Percentiles rank a stretch among this genome's conserved stretches.
Conservation (phyloP, 2,797 vertebrate species). For the Enteromius paludinosus region DNA sequence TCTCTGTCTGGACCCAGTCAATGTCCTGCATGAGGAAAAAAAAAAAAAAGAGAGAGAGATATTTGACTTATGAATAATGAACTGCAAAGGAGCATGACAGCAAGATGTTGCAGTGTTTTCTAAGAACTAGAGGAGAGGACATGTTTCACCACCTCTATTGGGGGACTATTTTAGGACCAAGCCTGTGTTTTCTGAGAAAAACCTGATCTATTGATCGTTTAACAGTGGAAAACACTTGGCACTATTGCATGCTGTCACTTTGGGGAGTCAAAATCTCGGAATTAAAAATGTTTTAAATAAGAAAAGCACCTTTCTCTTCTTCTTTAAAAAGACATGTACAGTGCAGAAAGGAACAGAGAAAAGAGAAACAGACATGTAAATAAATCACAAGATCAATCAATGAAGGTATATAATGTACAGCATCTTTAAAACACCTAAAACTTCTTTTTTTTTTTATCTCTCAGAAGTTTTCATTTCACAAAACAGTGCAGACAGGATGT, state of each 20-base stretch:
- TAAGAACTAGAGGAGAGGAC: conserved; percentile 40
- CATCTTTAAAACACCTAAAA: background rate
- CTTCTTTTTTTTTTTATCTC: background rate
- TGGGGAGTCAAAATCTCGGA: conserved; percentile 33
- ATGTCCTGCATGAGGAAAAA: conserved; percentile 91
- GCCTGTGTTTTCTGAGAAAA: conserved; percentile 46
- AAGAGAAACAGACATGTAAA: conserved; percentile 45
- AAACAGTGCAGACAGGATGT: conserved; percentile 15
- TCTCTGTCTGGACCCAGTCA: conserved; percentile 99
- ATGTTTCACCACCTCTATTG: conserved; percentile 32
- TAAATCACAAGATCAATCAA: conserved; percentile 19
- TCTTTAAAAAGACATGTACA: conserved; percentile 49
- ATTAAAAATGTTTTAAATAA: conserved; percentile 26
- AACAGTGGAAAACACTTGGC: conserved; percentile 36
- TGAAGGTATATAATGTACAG: conserved; percentile 6
- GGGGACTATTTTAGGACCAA: conserved; percentile 31
- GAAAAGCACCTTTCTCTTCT: conserved; percentile 57
- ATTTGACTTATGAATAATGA: conserved; percentile 20
- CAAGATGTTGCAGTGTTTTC: conserved; percentile 27
- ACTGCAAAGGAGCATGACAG: background rate
- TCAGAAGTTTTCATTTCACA: background rate
- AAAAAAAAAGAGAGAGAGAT: conserved; percentile 42
- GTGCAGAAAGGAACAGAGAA: conserved; percentile 48
- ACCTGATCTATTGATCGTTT: conserved; percentile 25
- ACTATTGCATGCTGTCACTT: conserved; percentile 46